phyloP scores from a whole-genome alignment of 2,113 vertebrate species.

The Actenoides hombroni region DNA sequence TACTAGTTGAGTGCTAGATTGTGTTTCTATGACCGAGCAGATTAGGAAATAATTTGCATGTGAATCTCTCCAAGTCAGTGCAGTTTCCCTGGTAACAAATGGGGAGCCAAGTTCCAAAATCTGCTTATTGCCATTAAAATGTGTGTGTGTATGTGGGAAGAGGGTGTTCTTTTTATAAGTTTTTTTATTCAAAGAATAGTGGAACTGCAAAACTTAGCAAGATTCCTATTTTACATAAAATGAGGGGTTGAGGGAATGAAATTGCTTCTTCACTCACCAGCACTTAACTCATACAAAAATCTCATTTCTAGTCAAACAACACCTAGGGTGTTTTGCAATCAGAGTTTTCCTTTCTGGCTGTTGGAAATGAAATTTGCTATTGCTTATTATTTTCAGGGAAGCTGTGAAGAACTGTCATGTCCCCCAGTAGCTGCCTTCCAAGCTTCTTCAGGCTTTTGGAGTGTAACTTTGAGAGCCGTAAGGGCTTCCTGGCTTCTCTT shows the following conservation, averaged over 20 bases:
- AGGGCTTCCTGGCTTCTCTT: neutral
- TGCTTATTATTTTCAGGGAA: neutral
- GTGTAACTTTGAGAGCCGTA: neutral
- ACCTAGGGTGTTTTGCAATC: neutral
- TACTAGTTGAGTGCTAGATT: conserved; percentile 17
- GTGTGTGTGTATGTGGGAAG: neutral
- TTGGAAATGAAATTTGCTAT: neutral
- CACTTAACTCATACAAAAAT: neutral
- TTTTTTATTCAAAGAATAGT: neutral
- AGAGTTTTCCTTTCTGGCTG: neutral
- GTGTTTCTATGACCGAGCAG: conserved; percentile 30
- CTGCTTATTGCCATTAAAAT: neutral
- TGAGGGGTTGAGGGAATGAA: neutral
- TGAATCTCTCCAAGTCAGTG: neutral
- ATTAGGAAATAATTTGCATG: conserved; percentile 53
- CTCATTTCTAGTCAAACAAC: neutral
- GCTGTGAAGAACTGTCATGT: neutral
- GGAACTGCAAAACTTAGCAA: neutral
- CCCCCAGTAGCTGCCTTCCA: neutral
- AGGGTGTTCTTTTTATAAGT: neutral
- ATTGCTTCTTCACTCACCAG: neutral
- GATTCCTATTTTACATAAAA: conserved; percentile 17
- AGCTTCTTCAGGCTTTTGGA: neutral
- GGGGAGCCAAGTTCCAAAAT: neutral
- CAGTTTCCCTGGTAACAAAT: conserved; percentile 57